phyloP scores from a whole-genome alignment of 2,797 vertebrate species.

The Galago senegalensis region DNA sequence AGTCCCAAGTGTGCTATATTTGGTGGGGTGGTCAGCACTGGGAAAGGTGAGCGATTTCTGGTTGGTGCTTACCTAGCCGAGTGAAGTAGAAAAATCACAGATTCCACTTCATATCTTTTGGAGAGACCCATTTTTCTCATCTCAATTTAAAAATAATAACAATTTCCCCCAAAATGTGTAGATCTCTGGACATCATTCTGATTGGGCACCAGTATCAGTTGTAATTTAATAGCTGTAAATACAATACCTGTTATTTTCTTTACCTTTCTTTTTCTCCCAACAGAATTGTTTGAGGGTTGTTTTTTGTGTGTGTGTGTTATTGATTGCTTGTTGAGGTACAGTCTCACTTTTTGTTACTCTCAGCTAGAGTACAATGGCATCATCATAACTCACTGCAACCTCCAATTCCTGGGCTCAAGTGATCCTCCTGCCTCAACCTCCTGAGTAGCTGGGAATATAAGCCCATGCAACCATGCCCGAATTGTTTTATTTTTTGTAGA shows the following conservation, averaged over 20 bases:
- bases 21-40: neutral
- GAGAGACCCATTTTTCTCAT: neutral
- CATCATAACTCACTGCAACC: no score
- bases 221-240: neutral
- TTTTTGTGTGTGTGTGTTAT: neutral
- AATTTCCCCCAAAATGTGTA: neutral
- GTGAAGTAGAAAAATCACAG: constrained; percentile 6
- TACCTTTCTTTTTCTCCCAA: neutral
- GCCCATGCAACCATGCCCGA: no score
- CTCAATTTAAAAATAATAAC: constrained; percentile 3
- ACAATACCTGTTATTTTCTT: neutral
- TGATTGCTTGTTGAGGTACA: no score
- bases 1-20: neutral
- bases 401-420: no score
- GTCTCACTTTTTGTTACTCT: no score
- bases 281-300: neutral
- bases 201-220: neutral
- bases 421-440: no score
- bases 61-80: neutral
- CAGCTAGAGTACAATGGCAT: no score
- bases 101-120: neutral
- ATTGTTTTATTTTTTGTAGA: no score
- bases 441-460: no score
- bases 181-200: neutral
- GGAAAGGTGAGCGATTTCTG: neutral